Percentiles rank a stretch among this genome's conserved stretches.
Evolutionary conservation across 2,113 vertebrate genomes (phyloP).

Genomic region (Rhizomys pruinosus): DNA sequence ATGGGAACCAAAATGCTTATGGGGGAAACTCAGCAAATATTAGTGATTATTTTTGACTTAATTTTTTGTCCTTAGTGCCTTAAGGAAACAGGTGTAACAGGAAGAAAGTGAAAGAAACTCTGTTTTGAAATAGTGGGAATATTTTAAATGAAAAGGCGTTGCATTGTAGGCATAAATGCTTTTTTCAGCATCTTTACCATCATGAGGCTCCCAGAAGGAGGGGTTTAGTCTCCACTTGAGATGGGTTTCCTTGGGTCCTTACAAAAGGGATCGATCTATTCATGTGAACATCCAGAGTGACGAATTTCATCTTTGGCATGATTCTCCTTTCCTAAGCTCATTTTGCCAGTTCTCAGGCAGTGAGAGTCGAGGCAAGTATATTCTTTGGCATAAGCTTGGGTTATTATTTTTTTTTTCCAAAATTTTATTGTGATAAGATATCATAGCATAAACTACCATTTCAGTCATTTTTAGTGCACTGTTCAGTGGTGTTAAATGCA

Average conservation of each 20-base stretch:
- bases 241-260: neutral
- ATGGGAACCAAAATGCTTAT: neutral
- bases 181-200: neutral
- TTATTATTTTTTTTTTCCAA: neutral
- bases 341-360: neutral
- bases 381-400: neutral
- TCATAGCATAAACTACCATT: neutral
- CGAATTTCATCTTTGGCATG: neutral
- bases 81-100: neutral
- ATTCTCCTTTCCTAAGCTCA: neutral
- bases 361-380: neutral
- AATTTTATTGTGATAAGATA: constrained; percentile 2
- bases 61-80: constrained; percentile 31
- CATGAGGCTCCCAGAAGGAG: neutral
- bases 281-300: neutral
- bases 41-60: constrained; percentile 4
- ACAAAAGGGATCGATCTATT: neutral
- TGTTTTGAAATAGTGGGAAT: neutral
- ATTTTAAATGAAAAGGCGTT: constrained; percentile 34
- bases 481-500: neutral
- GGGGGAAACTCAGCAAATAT: neutral
- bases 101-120: neutral
- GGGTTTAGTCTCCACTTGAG: neutral
- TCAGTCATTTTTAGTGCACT: neutral
- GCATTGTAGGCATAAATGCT: neutral